These are phyloP conservation scores for Salticus scenicus DNA, from an alignment of 2,888 invertebrate genomes.

Conservation along the genomic window DNA sequence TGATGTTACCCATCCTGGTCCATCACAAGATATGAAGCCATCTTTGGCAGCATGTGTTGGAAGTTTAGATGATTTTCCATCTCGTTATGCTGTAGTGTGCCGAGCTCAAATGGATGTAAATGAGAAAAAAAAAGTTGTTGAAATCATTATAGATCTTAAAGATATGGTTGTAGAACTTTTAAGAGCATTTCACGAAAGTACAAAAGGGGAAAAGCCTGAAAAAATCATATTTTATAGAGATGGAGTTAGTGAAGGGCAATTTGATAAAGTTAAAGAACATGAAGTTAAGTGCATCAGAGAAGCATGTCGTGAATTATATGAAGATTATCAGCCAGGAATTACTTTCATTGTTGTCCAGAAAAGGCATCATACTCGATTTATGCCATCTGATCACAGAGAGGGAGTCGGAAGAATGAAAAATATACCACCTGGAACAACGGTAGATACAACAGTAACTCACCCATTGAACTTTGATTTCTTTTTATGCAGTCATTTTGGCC, in stretches of 20 bases:
- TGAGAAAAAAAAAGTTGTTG: conserved; percentile 73
- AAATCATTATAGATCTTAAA: conserved; percentile 79
- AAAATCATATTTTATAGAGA: conserved; percentile 85
- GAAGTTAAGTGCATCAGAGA: conserved; percentile 79
- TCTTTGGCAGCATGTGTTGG: conserved; percentile 84
- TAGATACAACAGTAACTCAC: conserved; percentile 89
- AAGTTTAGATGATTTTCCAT: conserved; percentile 81
- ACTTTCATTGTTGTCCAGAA: conserved; percentile 97
- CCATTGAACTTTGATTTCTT: conserved; percentile 92
- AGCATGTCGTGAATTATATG: conserved; percentile 80
- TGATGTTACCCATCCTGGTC: conserved; percentile 94
- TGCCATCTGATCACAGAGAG: conserved; percentile 63
- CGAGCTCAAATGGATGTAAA: conserved; percentile 83
- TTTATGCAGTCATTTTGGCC: conserved; percentile 82
- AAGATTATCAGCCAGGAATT: conserved; percentile 83
- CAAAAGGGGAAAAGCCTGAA: conserved; percentile 78
- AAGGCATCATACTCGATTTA: conserved; percentile 90
- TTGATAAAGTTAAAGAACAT: conserved; percentile 79
- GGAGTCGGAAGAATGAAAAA: conserved; percentile 78
- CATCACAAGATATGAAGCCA: conserved; percentile 81
- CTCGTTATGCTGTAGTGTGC: conserved; percentile 80
- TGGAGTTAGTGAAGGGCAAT: conserved; percentile 91
- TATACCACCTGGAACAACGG: conserved; percentile 90
- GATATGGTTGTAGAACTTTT: conserved; percentile 83
- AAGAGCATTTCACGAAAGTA: conserved; percentile 79